Evolutionary conservation across 2,797 vertebrate genomes (phyloP).

Genomic region (Falco berigora): DNA sequence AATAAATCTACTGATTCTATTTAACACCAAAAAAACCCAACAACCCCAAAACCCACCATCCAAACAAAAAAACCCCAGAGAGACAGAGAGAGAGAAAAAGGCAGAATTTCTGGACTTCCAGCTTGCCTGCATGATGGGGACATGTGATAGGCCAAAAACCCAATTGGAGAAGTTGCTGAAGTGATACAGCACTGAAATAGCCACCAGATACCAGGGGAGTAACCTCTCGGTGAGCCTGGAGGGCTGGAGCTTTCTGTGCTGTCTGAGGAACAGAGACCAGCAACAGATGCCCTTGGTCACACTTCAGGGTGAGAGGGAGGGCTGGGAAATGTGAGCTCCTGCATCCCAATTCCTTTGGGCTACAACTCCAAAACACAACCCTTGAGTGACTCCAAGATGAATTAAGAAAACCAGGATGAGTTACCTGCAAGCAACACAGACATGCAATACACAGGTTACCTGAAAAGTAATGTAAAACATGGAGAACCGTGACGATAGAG

Average conservation of each 20-base stretch:
- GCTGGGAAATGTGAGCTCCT: background rate
- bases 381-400: background rate
- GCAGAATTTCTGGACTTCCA: background rate
- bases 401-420: background rate
- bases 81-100: too few species aligned
- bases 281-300: background rate
- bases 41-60: too few species aligned
- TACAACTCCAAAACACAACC: background rate
- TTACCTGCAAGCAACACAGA: background rate
- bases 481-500: background rate
- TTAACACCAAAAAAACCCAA: background rate
- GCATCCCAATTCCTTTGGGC: background rate
- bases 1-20: background rate
- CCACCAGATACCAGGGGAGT: background rate
- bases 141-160: background rate
- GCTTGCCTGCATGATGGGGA: background rate
- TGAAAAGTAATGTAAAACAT: background rate
- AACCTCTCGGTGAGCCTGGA: background rate
- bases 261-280: background rate
- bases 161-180: background rate
- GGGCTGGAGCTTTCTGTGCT: background rate
- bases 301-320: background rate
- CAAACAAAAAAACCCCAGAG: too few species aligned
- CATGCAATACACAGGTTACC: background rate
- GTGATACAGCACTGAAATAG: background rate